Conservation (phyloP, 2,888 invertebrate species). For the Cistogaster globosa region DNA sequence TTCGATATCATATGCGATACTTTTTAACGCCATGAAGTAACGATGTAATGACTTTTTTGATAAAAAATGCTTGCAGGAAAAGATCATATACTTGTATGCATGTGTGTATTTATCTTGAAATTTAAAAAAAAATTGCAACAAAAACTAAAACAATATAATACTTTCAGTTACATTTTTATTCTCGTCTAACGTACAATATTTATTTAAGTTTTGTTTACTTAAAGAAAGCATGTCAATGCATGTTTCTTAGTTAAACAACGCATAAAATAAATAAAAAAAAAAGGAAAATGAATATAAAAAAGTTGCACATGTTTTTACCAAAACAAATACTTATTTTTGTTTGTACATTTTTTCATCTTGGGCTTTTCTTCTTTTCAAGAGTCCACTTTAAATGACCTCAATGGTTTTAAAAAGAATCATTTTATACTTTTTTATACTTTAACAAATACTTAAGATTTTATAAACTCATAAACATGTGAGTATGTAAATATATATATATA, state of each 20-base stretch:
- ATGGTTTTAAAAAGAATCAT: conserved; percentile 56
- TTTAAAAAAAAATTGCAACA: not conserved
- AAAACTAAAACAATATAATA: not conserved
- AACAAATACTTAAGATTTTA: conserved; percentile 49
- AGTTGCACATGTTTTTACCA: not conserved
- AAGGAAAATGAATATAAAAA: not conserved
- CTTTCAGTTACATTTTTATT: not conserved
- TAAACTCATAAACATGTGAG: not conserved
- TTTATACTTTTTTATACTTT: conserved; percentile 23
- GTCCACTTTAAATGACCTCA: conserved; percentile 61
- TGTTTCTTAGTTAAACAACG: conserved; percentile 18
- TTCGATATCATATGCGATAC: too few species aligned
- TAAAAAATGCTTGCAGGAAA: too few species aligned
- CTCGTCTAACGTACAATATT: not conserved
- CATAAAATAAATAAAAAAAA: not conserved
- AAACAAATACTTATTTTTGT: conserved; percentile 26
- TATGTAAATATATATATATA: too few species aligned
- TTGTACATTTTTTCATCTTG: conserved; percentile 4
- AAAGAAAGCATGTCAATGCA: conserved; percentile 60
- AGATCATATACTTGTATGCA: too few species aligned
- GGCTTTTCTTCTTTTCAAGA: conserved; percentile 9
- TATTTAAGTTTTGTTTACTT: conserved; percentile 58
- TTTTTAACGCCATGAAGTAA: too few species aligned
- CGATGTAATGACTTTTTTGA: too few species aligned
- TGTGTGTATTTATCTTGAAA: too few species aligned